Evolutionary conservation across 2,113 vertebrate species (phyloP).

Genomic region (Malurus cyaneus): DNA sequence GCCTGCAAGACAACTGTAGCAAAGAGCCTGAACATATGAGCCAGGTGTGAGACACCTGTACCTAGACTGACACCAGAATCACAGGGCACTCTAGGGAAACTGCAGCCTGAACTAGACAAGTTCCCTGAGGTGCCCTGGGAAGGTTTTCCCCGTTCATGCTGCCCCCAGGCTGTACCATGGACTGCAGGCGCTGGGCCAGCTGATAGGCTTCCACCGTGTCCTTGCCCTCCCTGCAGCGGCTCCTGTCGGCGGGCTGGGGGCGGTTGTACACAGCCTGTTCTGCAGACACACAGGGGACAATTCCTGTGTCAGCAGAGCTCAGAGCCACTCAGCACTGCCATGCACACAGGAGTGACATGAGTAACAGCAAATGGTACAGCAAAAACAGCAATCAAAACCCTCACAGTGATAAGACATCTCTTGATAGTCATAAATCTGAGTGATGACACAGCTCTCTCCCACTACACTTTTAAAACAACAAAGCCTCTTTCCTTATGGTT

Average conservation of each 20-base stretch:
- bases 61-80: rapidly evolving
- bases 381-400: not conserved
- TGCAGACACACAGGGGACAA: conserved; percentile 51
- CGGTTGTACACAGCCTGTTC: conserved; percentile 95
- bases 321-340: not conserved
- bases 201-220: conserved; percentile 87
- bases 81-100: not conserved
- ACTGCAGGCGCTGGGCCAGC: conserved; percentile 91
- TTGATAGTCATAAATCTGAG: rapidly evolving
- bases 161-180: conserved; percentile 79
- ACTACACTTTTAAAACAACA: not conserved
- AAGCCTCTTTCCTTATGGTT: not conserved
- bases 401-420: not conserved
- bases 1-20: not conserved
- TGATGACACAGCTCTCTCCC: not conserved
- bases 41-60: not conserved
- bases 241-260: conserved; percentile 82
- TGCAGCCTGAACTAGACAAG: rapidly evolving
- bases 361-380: rapidly evolving
- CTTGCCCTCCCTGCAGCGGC: conserved; percentile 81
- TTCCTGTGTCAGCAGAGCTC: not conserved
- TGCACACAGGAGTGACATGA: rapidly evolving
- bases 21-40: rapidly evolving
- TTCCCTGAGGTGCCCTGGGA: not conserved
- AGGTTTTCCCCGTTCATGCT: not conserved